Evolutionary conservation across 30 jellyfish, hydroid and myxozoan species (phyloP).

Genomic region (Turritopsis dohrnii): DNA sequence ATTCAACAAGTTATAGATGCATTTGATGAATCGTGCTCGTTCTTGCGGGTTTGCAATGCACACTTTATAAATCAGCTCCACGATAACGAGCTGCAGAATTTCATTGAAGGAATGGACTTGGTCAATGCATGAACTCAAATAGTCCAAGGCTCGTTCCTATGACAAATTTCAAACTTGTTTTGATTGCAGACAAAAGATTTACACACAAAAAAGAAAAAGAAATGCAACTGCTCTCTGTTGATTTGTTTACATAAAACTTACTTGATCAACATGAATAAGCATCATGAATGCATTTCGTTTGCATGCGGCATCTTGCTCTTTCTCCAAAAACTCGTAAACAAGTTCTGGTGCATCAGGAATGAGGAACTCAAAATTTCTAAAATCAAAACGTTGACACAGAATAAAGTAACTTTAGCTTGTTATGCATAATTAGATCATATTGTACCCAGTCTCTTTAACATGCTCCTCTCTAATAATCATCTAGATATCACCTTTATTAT

Average conservation of each 20-base stretch:
- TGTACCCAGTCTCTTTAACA: too few relatives aligned
- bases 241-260: not conserved
- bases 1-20: constrained; percentile 87
- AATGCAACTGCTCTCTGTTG: not conserved
- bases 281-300: constrained; percentile 98
- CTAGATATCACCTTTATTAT: too few relatives aligned
- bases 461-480: too few relatives aligned
- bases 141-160: constrained; percentile 93
- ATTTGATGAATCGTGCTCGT: constrained; percentile 89
- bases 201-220: not conserved
- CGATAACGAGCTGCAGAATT: constrained; percentile 93
- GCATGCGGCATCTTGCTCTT: constrained; percentile 99
- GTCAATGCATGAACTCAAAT: constrained; percentile 96
- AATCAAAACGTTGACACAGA: not conserved
- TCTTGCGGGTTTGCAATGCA: constrained; percentile 99
- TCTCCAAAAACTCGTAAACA: constrained; percentile 84
- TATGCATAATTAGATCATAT: too few relatives aligned
- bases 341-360: constrained; percentile 99
- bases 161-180: not conserved
- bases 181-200: not conserved
- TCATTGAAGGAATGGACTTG: constrained; percentile 95
- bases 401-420: not conserved
- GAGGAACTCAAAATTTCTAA: constrained; percentile 92
- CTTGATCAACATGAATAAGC: constrained; percentile 99
- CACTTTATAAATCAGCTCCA: constrained; percentile 96